Base-by-base conservation (phyloP, 1,140 invertebrate genomes). In the Dendrolimus kikuchii region DNA sequence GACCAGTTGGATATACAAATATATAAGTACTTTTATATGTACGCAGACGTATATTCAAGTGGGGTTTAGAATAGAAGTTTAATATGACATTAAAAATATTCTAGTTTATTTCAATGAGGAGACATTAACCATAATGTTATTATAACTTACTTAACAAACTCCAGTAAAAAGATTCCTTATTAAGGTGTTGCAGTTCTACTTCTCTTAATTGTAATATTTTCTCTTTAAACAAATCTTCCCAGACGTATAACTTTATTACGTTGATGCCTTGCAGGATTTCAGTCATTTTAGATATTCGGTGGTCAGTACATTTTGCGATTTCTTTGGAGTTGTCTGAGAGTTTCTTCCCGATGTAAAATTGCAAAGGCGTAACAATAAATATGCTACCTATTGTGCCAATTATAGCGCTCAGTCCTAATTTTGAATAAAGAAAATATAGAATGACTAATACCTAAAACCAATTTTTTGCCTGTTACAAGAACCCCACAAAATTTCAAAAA, bases 201-300 rank as follows among this genome's bases (percentile, higher is more conserved):
- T 91, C 83, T 51, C 95, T 87, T 2, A 92, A 87, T 45, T 86
- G 77, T 49, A 89, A 79, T 62, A 96, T 92, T 65, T 90, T 90
- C 55, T 91, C 80, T 10, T 91, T 86, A 69, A 95, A 96, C 2
- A 92, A 84, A 41, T 90, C 88, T 81, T 96, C 95, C 95, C 95
- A 96, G 7, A 93, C 93, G 71, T 93, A 92, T 4, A 96, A 84
- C 71, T 96, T 96, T 7, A 96, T 90, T 4, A 95, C 87, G 77
- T 92, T 92, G 9, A 96, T 95, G 5, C 94, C 94, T 72, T 95
- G 92, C 38, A 97, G 81, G 47, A 95, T 90, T 83, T 96, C 95
- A 55, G 93, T 94, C 42, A 94, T 92, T 73, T 92, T 90, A 46
- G 91, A 91, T 41, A 96, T 81, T 40, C 95, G 89, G 58, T 92